phyloP scores from a whole-genome alignment of 2,888 invertebrate species.

The Nomada ruficornis region DNA sequence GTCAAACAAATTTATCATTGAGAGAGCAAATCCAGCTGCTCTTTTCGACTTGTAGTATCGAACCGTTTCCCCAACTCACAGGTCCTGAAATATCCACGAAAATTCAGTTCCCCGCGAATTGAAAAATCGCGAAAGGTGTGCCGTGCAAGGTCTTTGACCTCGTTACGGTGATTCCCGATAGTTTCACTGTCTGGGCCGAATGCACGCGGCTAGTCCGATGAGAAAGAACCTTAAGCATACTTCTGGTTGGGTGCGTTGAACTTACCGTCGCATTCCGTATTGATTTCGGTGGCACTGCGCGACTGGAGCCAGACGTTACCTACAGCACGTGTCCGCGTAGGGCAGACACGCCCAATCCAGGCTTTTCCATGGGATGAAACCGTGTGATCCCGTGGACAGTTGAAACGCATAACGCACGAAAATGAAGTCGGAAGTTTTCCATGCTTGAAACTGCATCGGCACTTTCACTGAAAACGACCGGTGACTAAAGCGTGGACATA shows the following conservation, averaged over 20 bases:
- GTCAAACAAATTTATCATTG: too few species aligned
- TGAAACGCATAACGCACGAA: not conserved
- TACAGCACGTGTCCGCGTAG: conserved; percentile 71
- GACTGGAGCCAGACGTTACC: conserved; percentile 73
- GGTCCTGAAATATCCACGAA: not conserved
- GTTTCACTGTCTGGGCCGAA: conserved; percentile 63
- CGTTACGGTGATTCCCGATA: conserved; percentile 56
- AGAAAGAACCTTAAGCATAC: conserved; percentile 63
- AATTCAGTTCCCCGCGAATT: not conserved
- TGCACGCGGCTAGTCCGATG: conserved; percentile 54
- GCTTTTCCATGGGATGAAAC: conserved; percentile 8
- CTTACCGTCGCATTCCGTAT: conserved; percentile 80
- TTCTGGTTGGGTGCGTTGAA: conserved; percentile 77
- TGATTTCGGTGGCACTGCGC: conserved; percentile 77
- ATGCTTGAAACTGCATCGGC: conserved; percentile 6
- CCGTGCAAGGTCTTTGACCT: conserved; percentile 56
- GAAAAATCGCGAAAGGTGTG: conserved; percentile 12
- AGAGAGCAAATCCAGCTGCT: not conserved
- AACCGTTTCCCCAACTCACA: not conserved
- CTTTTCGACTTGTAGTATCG: not conserved
- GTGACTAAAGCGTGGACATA: conserved; percentile 65
- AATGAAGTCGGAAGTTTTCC: conserved; percentile 4
- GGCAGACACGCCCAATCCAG: conserved; percentile 70
- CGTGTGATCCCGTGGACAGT: not conserved
- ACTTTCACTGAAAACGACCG: conserved; percentile 56